phyloP scores from a whole-genome alignment of 2,888 invertebrate species.

The Latrodectus hesperus region DNA sequence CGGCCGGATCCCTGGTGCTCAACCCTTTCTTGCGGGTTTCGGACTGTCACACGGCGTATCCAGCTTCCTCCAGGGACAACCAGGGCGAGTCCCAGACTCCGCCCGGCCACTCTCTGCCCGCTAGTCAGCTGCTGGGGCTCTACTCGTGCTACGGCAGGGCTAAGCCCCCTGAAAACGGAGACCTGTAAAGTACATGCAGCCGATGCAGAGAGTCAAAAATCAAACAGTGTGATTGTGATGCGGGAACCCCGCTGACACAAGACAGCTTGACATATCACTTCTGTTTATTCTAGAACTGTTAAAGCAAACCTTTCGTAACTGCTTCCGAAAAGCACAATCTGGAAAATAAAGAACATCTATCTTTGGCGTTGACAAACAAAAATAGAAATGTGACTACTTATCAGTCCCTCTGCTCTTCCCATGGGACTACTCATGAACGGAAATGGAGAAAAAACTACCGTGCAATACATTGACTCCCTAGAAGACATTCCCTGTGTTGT shows the following conservation, averaged over 20 bases:
- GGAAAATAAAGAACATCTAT: background rate
- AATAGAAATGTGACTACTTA: no score
- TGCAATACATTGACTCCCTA: no score
- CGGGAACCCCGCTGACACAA: background rate
- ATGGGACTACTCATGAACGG: no score
- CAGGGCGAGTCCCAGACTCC: conserved; percentile 45
- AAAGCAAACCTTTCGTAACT: no score
- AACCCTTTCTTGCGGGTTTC: conserved; percentile 65
- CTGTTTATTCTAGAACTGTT: background rate
- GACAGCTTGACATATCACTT: conserved; percentile 17
- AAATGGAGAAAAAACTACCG: no score
- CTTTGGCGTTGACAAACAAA: background rate
- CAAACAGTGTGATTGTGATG: conserved; percentile 2
- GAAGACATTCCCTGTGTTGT: no score
- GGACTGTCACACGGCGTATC: conserved; percentile 58
- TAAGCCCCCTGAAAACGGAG: conserved; percentile 60
- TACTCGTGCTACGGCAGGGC: conserved; percentile 62
- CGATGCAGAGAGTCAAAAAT: background rate
- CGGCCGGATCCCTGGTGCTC: conserved; percentile 61
- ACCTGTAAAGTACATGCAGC: background rate
- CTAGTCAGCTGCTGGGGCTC: conserved; percentile 64
- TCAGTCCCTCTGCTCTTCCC: no score
- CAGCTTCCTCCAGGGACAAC: conserved; percentile 53
- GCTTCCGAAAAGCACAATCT: background rate
- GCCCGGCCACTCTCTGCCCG: conserved; percentile 58